Evolutionary conservation across 2,888 invertebrate genomes (phyloP), one percentile per base, ranked within the genome.

Genomic region (Chromoteleia sp.): DNA sequence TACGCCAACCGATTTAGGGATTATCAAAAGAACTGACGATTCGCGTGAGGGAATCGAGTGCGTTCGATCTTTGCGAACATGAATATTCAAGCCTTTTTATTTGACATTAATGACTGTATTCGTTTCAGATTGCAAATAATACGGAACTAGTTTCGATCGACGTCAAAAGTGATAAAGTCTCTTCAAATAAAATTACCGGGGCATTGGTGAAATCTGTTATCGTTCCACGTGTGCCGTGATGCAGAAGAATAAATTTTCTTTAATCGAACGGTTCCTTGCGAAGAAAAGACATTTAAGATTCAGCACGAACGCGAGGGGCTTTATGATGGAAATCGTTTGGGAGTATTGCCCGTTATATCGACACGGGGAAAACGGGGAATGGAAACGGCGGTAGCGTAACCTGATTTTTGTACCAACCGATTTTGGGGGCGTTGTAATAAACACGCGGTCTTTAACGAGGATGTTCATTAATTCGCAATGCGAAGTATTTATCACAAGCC

Each of bases 401-500:
- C 52, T 21, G 59, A 59, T 71, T 71, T 63, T 74, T 30, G 29
- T 68, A 52, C 59, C 8, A 45, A 7, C 56, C 48, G 50, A 63
- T 78, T 76, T 81, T 50, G 65, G 19, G 7, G 15, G 8, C 29
- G 39, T 56, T 17, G 19, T 12, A 58, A 79, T 58, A 61, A 70
- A 71, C 59, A 54, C 29, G 59, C 43, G 7, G 25, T 6, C 39
- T 56, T 48, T 84, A 84, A 85, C 83, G 80, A 83, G 84, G 43
- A 56, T 82, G 84, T 84, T 86, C 84, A 85, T 88, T 87, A 86
- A 88, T 87, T 86, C 84, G 61, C 77, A 77, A 85, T 84, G 74
- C 45, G 39, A 30, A 36, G 74, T 77, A 81, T 84, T 84, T 83
- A 84, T 84, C 77, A 76, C 78, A 19, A 65, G 71, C 75, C n/a